phyloP scores from a whole-genome alignment of 2,888 invertebrate species.

The Mythimna loreyi region DNA sequence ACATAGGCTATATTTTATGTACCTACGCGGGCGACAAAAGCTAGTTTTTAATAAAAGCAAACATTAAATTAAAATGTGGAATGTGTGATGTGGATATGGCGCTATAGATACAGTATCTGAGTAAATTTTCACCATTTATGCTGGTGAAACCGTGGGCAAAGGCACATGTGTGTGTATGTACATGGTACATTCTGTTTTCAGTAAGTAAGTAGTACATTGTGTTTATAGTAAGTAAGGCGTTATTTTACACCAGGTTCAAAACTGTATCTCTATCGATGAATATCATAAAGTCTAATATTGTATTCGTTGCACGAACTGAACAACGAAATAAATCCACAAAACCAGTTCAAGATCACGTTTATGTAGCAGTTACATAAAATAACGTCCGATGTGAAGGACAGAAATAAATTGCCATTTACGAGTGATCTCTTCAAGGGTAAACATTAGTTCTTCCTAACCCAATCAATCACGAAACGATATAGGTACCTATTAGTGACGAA shows the following conservation, averaged over 20 bases:
- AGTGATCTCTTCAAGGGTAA: slow-evolving; percentile 54
- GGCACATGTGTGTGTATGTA: too few species aligned
- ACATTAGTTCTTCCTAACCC: slow-evolving; percentile 42
- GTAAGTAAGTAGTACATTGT: too few species aligned
- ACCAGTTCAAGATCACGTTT: slow-evolving; percentile 30
- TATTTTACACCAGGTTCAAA: not conserved
- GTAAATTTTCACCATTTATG: too few species aligned
- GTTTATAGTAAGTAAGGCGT: too few species aligned
- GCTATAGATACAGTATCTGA: too few species aligned
- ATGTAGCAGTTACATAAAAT: slow-evolving; percentile 13
- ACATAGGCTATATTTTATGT: too few species aligned
- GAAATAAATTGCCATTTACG: slow-evolving; percentile 52
- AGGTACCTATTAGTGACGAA: slow-evolving; percentile 22
- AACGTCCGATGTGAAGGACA: slow-evolving; percentile 33
- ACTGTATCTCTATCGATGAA: not conserved
- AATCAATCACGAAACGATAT: slow-evolving; percentile 48
- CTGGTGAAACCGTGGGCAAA: too few species aligned
- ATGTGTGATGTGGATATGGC: too few species aligned
- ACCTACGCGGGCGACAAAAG: too few species aligned
- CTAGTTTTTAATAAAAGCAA: too few species aligned
- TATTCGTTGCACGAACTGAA: slow-evolving; percentile 6
- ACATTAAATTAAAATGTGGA: too few species aligned
- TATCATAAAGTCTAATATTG: slow-evolving; percentile 3
- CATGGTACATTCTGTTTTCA: too few species aligned
- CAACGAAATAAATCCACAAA: slow-evolving; percentile 4